A percentile compares a stretch with the other conserved stretches of the same genome.
Conservation (phyloP, 2,888 invertebrate genomes). For the Nemotelus nigrinus region DNA sequence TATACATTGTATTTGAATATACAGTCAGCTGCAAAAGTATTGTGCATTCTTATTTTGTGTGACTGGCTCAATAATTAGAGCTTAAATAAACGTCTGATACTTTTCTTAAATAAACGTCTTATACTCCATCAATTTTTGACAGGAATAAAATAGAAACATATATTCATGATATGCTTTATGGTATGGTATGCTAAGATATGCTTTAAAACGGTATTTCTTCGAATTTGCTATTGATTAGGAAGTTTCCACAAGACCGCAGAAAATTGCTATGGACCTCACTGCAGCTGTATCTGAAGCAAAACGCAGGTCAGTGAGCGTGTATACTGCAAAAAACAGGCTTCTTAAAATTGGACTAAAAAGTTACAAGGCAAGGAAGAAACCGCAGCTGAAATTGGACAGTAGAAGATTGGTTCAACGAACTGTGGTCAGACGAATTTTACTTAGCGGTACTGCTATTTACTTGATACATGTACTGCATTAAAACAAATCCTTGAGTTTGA, state of each 20-base stretch:
- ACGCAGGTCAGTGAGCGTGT: neutral
- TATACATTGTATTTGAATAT: too few species aligned
- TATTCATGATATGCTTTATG: too few species aligned
- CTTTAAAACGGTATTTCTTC: too few species aligned
- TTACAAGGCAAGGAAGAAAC: constrained; percentile 23
- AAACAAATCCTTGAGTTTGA: neutral
- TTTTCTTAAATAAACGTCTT: too few species aligned
- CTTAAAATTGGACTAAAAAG: neutral
- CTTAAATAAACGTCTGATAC: too few species aligned
- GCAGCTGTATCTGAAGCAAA: neutral
- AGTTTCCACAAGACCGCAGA: neutral
- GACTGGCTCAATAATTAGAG: too few species aligned
- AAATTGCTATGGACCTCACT: neutral
- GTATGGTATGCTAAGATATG: too few species aligned
- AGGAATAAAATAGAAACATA: too few species aligned
- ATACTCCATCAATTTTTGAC: too few species aligned
- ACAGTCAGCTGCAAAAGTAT: too few species aligned
- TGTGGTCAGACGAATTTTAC: constrained; percentile 29
- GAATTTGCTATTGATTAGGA: too few species aligned
- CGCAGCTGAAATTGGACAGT: neutral
- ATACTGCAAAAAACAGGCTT: constrained; percentile 8
- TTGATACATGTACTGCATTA: neutral
- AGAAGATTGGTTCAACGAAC: constrained; percentile 34
- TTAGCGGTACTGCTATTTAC: constrained; percentile 22
- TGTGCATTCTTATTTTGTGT: too few species aligned